Base-by-base conservation (phyloP, 1,140 invertebrate genomes). In the Leptopilina clavipes region DNA sequence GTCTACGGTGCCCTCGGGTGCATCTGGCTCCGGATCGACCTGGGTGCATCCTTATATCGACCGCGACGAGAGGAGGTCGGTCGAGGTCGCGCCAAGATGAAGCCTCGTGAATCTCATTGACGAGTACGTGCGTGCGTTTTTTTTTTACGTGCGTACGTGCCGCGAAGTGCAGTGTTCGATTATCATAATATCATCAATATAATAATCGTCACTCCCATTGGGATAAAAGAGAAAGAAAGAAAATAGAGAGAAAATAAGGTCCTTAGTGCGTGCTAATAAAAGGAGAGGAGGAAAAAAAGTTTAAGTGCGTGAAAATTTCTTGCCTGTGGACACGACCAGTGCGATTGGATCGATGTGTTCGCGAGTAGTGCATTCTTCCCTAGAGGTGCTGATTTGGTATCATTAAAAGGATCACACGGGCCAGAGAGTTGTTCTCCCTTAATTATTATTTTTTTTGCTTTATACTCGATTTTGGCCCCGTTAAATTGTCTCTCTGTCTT, bases 1-100 rank as follows among this genome's bases (percentile, higher is more conserved):
- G 92, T 92, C 91, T 92, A 79, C 80, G 81, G 84, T 84, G 84
- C 82, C 90, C 90, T 90, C 90, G 89, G 89, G 91, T 92, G 91
- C 88, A 91, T 91, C 89, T 78, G 79, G 78, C 75, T 90, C 59
- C 45, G 76, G 73, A 70, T 59, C 72, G 54, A 17, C 40, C 48
- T 56, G 72, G 48, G 45, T 54, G 25, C 65, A 45, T 70, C 37
- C 37, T 48, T 72, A 25, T 52, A 71, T 54, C 37, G 70, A 65
- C 48, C 43, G 25, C 71, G 52, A 56, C 76, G 72, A 82, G 78
- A 80, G 77, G 82, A 83, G 72, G 81, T 75, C 78, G 22, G 44
- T 44, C 73, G 70, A 65, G 25, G 40, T 71, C 78, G 76, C 59
- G 31, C 56, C 19, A 77, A 22, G 45, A 74, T 74, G 70, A 75